Conservation (phyloP, 2,113 vertebrate genomes). For the Echinops telfairi region DNA sequence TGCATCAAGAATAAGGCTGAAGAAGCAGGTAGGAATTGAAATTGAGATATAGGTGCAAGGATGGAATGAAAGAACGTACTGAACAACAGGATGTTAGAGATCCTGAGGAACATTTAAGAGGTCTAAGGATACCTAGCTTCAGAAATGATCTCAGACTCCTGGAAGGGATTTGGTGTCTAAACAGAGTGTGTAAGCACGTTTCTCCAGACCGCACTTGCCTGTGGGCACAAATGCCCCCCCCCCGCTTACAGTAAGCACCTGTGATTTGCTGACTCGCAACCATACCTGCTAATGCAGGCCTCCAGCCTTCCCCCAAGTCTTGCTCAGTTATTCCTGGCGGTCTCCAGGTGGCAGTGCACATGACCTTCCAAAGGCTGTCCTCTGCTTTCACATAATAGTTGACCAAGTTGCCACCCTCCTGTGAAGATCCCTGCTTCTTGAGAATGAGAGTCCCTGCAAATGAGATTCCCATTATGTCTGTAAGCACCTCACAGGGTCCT, state of each 20-base stretch:
- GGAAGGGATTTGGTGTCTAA: neutral
- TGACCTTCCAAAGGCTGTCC: neutral
- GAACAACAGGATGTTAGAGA: neutral
- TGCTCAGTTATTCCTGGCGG: constrained; percentile 13
- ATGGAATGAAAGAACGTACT: neutral
- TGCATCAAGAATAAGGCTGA: neutral
- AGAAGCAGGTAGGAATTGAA: neutral
- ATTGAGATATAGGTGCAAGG: neutral
- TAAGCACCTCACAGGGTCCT: neutral
- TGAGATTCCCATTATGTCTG: neutral
- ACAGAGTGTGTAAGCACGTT: neutral
- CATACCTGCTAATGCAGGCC: neutral
- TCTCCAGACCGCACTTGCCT: neutral
- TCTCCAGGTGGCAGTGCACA: neutral
- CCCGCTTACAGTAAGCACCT: neutral
- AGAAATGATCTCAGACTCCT: neutral
- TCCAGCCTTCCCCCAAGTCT: neutral
- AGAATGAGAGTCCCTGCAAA: neutral
- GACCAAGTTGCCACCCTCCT: neutral
- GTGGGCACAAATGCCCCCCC: neutral
- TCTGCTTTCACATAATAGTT: neutral
- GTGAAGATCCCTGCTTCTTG: constrained; percentile 21
- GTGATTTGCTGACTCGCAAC: neutral
- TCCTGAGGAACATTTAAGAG: neutral
- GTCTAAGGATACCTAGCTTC: neutral